Percentiles rank a stretch among this genome's conserved stretches.
These are phyloP conservation scores for Palloptera scutellata DNA, from an alignment of 2,888 invertebrate species.

Conservation along the genomic window DNA sequence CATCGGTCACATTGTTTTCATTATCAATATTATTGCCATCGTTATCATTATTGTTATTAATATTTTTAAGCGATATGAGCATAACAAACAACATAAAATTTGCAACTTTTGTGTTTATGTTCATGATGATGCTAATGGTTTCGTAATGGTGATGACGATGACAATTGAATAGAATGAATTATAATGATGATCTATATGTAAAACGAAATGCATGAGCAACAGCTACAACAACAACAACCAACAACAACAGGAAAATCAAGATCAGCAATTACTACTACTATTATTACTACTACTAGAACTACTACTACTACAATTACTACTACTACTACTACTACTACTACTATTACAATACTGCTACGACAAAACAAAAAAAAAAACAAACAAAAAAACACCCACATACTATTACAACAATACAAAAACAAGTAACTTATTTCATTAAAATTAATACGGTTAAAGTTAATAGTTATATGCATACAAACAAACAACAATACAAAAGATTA, in stretches of 20 bases:
- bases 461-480: slow-evolving; percentile 25
- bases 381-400: slow-evolving; percentile 14
- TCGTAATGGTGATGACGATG: no score
- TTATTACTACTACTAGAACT: slow-evolving; percentile 27
- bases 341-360: slow-evolving; percentile 3
- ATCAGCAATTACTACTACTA: slow-evolving; percentile 31
- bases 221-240: slow-evolving; percentile 2
- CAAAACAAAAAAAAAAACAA: slow-evolving; percentile 10
- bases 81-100: no score
- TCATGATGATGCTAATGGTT: no score
- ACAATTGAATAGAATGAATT: no score
- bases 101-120: no score
- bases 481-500: slow-evolving; percentile 15
- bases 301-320: slow-evolving; percentile 37
- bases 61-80: no score
- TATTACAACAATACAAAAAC: slow-evolving; percentile 6
- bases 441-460: slow-evolving; percentile 28
- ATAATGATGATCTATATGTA: no score
- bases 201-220: slow-evolving; percentile 3
- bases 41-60: slow-evolving; percentile 4
- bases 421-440: background rate
- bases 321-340: slow-evolving; percentile 39
- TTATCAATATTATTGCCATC: slow-evolving; percentile 18
- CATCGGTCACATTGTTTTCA: slow-evolving; percentile 14
- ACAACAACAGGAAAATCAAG: slow-evolving; percentile 1